Conservation (phyloP, 1,140 invertebrate genomes). For the Dreissena rostriformis region DNA sequence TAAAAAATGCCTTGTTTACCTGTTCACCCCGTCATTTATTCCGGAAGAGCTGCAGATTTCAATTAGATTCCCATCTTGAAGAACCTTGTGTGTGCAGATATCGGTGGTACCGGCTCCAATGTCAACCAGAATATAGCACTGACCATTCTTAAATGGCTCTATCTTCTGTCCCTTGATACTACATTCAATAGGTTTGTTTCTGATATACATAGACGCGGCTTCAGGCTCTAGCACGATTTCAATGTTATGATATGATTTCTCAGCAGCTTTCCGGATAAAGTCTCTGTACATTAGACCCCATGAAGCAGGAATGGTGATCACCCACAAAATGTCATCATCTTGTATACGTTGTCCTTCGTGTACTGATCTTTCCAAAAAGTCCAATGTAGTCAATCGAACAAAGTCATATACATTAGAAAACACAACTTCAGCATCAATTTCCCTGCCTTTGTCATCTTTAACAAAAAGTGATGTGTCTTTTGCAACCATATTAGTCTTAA, state of each 20-base stretch:
- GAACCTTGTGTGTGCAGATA: background rate
- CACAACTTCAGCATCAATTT: background rate
- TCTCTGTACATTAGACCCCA: conserved; percentile 38
- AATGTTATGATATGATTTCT: conserved; percentile 33
- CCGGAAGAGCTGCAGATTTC: background rate
- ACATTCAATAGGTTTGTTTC: conserved; percentile 14
- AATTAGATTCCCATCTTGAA: background rate
- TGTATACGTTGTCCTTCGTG: background rate
- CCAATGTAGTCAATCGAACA: background rate
- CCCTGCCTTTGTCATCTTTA: background rate
- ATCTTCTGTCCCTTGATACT: background rate
- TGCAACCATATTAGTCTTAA: conserved; percentile 36
- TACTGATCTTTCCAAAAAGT: background rate
- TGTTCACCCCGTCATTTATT: background rate
- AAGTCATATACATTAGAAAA: background rate
- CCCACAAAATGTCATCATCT: conserved; percentile 27
- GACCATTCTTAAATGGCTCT: conserved; percentile 12
- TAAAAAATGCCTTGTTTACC: background rate
- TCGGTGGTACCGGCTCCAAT: conserved; percentile 42
- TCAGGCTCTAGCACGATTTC: conserved; percentile 54
- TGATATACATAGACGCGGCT: conserved; percentile 54
- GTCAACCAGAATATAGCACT: conserved; percentile 51
- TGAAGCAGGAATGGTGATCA: conserved; percentile 44
- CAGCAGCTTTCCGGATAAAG: conserved; percentile 50
- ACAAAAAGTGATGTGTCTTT: background rate